These are phyloP conservation scores for Agriopis aurantiaria DNA, from an alignment of 2,888 invertebrate genomes.

Conservation along the genomic window DNA sequence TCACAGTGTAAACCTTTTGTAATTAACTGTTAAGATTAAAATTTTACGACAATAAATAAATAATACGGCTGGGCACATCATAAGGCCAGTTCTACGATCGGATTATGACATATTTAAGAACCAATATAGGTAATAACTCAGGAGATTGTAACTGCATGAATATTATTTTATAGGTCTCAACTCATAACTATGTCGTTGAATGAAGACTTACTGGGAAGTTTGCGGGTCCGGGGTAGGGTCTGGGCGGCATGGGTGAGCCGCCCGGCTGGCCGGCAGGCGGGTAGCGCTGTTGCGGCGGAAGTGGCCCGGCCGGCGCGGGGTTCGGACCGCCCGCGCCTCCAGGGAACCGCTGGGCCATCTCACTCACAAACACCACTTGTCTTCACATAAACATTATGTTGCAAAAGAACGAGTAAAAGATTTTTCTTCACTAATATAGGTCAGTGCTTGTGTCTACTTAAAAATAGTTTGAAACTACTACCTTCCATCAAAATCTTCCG, in stretches of 20 bases:
- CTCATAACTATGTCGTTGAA: too few species aligned
- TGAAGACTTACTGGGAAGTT: constrained; percentile 90
- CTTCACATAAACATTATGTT: constrained; percentile 8
- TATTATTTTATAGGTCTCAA: too few species aligned
- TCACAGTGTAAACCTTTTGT: too few species aligned
- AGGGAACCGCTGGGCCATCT: constrained; percentile 78
- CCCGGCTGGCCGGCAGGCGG: constrained; percentile 85
- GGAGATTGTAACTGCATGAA: too few species aligned
- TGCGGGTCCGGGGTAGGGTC: constrained; percentile 89
- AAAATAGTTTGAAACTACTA: not conserved
- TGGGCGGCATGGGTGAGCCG: constrained; percentile 88
- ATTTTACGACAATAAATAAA: too few species aligned
- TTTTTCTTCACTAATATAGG: not conserved
- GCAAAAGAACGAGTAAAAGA: not conserved
- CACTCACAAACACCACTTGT: constrained; percentile 14
- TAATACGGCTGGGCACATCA: too few species aligned
- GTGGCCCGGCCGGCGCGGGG: constrained; percentile 81
- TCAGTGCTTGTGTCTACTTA: too few species aligned
- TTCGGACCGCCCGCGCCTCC: constrained; percentile 55
- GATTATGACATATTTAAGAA: too few species aligned
- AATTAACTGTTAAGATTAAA: too few species aligned
- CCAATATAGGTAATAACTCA: too few species aligned
- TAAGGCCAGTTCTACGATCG: too few species aligned
- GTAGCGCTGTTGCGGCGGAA: constrained; percentile 75
- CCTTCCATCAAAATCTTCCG: not conserved